Conservation (phyloP, 30 jellyfish, hydroid and myxozoan species). For the Euphysa ruthae region DNA sequence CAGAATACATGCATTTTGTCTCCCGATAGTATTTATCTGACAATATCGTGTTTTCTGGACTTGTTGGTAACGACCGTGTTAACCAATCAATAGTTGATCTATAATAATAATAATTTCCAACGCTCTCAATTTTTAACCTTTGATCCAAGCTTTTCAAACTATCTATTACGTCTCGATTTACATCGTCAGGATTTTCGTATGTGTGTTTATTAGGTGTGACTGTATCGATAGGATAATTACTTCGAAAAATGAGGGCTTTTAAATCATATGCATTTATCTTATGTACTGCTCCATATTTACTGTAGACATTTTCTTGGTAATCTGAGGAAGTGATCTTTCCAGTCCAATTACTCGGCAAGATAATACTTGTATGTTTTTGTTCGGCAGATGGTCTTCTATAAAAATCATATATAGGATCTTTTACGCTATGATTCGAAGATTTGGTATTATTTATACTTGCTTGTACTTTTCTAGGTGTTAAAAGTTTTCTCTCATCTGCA, state of each 20-base stretch:
- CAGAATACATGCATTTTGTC: not conserved
- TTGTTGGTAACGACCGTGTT: not conserved
- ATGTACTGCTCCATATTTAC: not conserved
- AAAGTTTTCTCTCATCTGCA: no score
- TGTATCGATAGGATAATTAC: conserved; percentile 44
- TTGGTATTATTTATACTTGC: no score
- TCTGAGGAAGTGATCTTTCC: not conserved
- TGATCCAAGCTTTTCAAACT: conserved; percentile 62
- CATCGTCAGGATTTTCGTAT: no score
- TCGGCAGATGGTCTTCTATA: not conserved
- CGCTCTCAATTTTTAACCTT: conserved; percentile 39
- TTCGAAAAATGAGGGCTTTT: conserved; percentile 38
- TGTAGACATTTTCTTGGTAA: no score
- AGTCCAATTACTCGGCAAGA: conserved; percentile 6
- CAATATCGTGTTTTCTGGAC: not conserved
- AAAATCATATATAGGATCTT: no score
- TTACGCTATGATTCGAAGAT: no score
- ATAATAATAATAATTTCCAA: not conserved
- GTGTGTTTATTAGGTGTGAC: conserved; percentile 68
- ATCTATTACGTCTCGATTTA: conserved; percentile 46
- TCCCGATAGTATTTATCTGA: conserved; percentile 5
- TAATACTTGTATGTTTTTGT: not conserved
- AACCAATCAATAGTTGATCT: not conserved
- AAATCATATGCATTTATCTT: not conserved
- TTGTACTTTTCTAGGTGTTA: no score